phyloP scores from a whole-genome alignment of 2,888 invertebrate species.

The Stegana nigrithorax region DNA sequence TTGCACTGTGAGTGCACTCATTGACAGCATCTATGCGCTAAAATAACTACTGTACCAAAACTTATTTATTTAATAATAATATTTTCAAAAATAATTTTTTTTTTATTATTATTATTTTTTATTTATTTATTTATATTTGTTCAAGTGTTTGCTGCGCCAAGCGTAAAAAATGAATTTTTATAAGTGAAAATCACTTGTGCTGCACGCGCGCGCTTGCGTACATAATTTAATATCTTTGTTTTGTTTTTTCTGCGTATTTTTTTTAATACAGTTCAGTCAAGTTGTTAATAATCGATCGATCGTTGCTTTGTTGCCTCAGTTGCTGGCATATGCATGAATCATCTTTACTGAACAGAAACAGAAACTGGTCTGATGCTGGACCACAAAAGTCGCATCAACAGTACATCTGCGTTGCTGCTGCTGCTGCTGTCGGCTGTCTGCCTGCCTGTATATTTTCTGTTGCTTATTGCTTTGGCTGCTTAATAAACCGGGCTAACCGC shows the following conservation, averaged over 20 bases:
- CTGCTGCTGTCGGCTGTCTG: not conserved
- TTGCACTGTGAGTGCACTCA: slow-evolving; percentile 65
- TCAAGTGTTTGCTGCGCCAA: too few species aligned
- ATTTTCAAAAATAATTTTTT: not conserved
- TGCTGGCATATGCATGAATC: not conserved
- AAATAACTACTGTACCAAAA: slow-evolving; percentile 62
- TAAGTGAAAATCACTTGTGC: slow-evolving; percentile 5
- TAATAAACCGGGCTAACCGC: not conserved
- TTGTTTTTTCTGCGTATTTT: not conserved
- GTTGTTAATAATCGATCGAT: not conserved
- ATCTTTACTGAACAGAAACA: too few species aligned
- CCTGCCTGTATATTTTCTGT: not conserved
- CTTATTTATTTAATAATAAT: not conserved
- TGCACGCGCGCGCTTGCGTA: not conserved
- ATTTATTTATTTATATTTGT: too few species aligned
- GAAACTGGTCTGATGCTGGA: not conserved
- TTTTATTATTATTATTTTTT: too few species aligned
- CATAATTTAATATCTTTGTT: not conserved
- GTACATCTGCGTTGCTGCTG: not conserved
- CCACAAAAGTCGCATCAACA: not conserved
- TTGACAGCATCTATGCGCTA: slow-evolving; percentile 62
- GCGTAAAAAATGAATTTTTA: not conserved
- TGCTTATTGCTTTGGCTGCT: too few species aligned
- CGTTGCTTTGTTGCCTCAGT: too few species aligned
- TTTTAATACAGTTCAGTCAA: not conserved